Evolutionary conservation across 2,113 vertebrate genomes (phyloP).

Genomic region (Sakesphorus luctuosus): DNA sequence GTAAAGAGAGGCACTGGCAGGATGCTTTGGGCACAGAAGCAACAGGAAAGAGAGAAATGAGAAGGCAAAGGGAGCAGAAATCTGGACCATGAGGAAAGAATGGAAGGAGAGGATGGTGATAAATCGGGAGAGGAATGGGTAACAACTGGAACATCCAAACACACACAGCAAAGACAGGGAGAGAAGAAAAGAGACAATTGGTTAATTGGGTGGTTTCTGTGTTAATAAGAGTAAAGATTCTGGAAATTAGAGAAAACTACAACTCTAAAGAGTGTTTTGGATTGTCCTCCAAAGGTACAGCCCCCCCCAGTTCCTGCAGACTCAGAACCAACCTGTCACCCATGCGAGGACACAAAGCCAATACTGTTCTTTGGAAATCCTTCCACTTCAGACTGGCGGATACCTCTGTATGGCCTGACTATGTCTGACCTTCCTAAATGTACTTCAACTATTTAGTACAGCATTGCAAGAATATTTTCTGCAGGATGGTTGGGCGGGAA

Average conservation of each 20-base stretch:
- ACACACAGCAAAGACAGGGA: neutral
- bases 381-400: neutral
- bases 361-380: neutral
- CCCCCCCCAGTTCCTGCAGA: neutral
- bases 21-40: neutral
- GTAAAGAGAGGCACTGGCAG: neutral
- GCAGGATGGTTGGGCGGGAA: neutral
- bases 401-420: neutral
- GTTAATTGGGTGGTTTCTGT: neutral
- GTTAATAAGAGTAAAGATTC: neutral
- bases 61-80: neutral
- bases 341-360: neutral
- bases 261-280: neutral
- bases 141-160: neutral
- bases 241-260: neutral
- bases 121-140: neutral
- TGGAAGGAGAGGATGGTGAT: neutral
- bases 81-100: neutral
- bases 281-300: neutral
- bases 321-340: neutral
- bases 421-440: neutral
- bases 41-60: neutral
- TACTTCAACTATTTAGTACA: neutral
- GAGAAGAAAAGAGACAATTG: neutral
- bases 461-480: neutral